Evolutionary conservation across 2,113 vertebrate species (phyloP), one percentile per base, ranked within the genome.

Genomic region (Phylloscopus whistleri): DNA sequence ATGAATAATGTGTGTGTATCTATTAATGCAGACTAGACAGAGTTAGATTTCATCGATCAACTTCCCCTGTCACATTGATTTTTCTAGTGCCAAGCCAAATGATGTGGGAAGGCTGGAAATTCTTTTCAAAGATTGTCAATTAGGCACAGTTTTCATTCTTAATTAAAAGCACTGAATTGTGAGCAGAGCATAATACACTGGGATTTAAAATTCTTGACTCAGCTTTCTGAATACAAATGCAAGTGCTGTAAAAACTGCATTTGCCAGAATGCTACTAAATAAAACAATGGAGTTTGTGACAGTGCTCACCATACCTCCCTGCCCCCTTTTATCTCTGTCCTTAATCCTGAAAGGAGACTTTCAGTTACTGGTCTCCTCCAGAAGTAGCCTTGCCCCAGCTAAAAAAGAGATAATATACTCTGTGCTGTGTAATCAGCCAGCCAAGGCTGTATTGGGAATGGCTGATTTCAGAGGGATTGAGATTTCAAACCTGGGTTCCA

Each of bases 101-200:
- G 60, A 94, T 95, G 92, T 95, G 95, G 93, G 94, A 96, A 96
- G 90, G 94, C 83, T 94, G 69, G 68, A 96, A 97, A 92, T 94
- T 89, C 93, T 93, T 93, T 96, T 93, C 86, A 93, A 92, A 97
- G 92, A 70, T 56, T 96, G 94, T 90, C 92, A 96, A 92, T 96
- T 97, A 96, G 94, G 89, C 86, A 95, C 96, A 94, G 94, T 96
- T 97, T 97, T 97, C 95, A 89, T 87, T 90, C 94, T 97, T 95
- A 97, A 96, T 97, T 97, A 96, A 96, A 96, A 96, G 69, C 90
- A 73, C 80, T 93, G 92, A 97, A 96, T 96, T 96, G 94, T 93
- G 96, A 96, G 92, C 79, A 75, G 88, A 62, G 53, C 83, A 94
- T 95, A 95, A 96, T 95, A 77, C 83, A 55, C 62, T 79, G 92